Percentiles rank a stretch among this genome's conserved stretches.
Evolutionary conservation across 2,888 invertebrate species (phyloP).

Genomic region (Lycia hirtaria): DNA sequence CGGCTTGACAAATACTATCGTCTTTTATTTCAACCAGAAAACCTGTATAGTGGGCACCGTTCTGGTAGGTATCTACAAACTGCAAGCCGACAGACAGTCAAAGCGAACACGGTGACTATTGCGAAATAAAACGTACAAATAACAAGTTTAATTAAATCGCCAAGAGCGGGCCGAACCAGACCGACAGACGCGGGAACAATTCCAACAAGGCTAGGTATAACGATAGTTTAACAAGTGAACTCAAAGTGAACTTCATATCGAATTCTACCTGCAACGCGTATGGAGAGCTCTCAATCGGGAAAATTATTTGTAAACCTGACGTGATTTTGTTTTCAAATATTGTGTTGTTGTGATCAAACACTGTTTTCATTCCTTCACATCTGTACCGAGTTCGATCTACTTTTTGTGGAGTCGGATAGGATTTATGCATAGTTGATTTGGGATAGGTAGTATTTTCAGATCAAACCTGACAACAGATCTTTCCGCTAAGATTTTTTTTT

Average conservation of each 20-base stretch:
- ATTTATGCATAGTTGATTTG: background rate
- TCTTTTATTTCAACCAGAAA: slow-evolving; percentile 15
- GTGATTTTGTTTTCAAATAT: slow-evolving; percentile 47
- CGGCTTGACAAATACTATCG: slow-evolving; percentile 5
- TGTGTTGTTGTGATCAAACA: slow-evolving; percentile 32
- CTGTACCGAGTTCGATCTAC: background rate
- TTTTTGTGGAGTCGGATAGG: background rate
- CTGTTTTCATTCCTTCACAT: slow-evolving; percentile 31
- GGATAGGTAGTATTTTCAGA: background rate
- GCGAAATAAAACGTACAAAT: slow-evolving; percentile 83
- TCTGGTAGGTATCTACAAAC: slow-evolving; percentile 52
- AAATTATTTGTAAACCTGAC: slow-evolving; percentile 55
- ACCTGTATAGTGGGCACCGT: slow-evolving; percentile 4
- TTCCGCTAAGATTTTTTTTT: no score
- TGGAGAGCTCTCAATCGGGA: slow-evolving; percentile 64
- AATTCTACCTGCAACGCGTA: slow-evolving; percentile 65
- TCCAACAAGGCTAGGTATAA: slow-evolving; percentile 59
- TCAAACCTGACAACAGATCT: background rate
- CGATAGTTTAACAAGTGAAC: slow-evolving; percentile 81
- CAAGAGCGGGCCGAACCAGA: slow-evolving; percentile 61
- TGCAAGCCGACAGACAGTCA: slow-evolving; percentile 71
- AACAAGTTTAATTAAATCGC: slow-evolving; percentile 85
- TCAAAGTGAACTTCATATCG: slow-evolving; percentile 73
- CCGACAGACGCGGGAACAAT: slow-evolving; percentile 64
- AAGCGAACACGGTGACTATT: slow-evolving; percentile 73